These are phyloP conservation scores for Corvus cornix DNA, from an alignment of 2,113 vertebrate genomes.

Conservation along the genomic window DNA sequence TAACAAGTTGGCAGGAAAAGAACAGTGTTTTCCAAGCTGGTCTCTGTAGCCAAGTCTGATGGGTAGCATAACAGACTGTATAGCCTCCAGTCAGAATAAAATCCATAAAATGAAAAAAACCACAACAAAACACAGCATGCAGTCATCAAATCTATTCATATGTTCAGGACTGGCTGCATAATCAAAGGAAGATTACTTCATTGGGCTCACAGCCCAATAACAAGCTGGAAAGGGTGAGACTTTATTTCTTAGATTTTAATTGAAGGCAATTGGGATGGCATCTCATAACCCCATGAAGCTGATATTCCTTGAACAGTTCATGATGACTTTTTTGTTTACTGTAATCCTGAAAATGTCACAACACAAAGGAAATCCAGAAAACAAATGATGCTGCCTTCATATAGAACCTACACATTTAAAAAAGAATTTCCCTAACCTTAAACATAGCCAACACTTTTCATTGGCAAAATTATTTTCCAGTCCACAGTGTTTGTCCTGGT, in stretches of 20 bases:
- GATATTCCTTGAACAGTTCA: neutral
- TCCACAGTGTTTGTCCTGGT: neutral
- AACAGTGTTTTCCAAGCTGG: neutral
- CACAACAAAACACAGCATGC: neutral
- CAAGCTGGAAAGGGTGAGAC: neutral
- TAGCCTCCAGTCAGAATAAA: constrained; percentile 39
- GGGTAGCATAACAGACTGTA: constrained; percentile 19
- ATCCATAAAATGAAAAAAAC: neutral
- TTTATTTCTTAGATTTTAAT: constrained; percentile 25
- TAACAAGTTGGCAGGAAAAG: constrained; percentile 29
- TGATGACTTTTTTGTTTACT: neutral
- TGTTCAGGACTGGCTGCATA: neutral
- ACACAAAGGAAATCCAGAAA: neutral
- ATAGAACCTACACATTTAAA: neutral
- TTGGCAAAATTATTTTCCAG: neutral
- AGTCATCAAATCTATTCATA: constrained; percentile 35
- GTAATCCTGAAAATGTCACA: neutral
- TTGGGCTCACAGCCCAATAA: constrained; percentile 9
- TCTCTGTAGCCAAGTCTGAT: neutral
- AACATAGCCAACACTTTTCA: neutral
- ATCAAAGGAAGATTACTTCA: constrained; percentile 52
- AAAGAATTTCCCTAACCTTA: neutral
- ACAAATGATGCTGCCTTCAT: neutral
- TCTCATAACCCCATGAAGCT: neutral
- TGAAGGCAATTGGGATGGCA: neutral